phyloP scores from a whole-genome alignment of 2,888 invertebrate species.

The Drosophila longiperda region DNA sequence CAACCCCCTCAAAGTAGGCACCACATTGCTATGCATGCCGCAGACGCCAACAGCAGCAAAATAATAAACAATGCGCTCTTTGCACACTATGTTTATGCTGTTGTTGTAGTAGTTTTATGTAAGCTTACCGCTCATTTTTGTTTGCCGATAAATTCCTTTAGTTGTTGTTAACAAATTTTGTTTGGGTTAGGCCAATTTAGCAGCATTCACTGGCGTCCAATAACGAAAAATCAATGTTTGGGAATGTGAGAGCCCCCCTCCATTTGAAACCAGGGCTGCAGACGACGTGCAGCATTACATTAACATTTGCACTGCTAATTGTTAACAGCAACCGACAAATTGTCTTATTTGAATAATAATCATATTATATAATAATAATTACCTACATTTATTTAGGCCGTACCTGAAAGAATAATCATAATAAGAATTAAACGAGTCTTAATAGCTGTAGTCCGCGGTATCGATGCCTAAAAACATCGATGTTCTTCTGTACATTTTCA shows the following conservation, averaged over 20 bases:
- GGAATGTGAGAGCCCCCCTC: slow-evolving; percentile 60
- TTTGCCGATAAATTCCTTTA: slow-evolving; percentile 27
- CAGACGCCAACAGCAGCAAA: background rate
- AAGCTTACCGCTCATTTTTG: slow-evolving; percentile 70
- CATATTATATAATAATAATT: background rate
- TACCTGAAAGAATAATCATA: background rate
- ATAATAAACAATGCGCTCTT: background rate
- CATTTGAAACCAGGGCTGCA: slow-evolving; percentile 55
- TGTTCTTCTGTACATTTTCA: background rate
- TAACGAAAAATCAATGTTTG: slow-evolving; percentile 65
- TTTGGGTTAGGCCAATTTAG: slow-evolving; percentile 38
- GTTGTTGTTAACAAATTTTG: slow-evolving; percentile 23
- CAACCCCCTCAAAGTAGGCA: slow-evolving; percentile 65
- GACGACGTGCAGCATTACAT: background rate
- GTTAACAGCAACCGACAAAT: slow-evolving; percentile 26
- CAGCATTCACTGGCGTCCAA: slow-evolving; percentile 47
- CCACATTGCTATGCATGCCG: slow-evolving; percentile 62
- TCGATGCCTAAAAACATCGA: background rate
- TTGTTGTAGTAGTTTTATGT: no score
- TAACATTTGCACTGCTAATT: slow-evolving; percentile 26
- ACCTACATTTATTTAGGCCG: background rate
- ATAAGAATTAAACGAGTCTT: background rate
- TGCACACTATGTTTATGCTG: background rate
- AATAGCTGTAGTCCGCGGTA: background rate
- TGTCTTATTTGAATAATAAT: background rate